Evolutionary conservation across 2,113 vertebrate species (phyloP).

Genomic region (Polyodon spathula): DNA sequence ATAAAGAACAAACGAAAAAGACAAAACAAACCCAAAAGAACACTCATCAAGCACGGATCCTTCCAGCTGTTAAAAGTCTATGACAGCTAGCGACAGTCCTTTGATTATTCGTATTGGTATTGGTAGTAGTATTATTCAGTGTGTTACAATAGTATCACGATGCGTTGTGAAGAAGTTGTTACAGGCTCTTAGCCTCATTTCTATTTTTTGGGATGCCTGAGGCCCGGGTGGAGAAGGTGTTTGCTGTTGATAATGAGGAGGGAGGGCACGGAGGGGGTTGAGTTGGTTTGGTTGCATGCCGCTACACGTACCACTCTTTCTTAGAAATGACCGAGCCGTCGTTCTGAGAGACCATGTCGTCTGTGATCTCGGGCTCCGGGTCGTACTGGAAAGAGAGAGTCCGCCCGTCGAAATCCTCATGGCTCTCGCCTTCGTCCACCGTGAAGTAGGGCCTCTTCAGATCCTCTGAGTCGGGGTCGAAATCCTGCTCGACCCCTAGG

Average conservation of each 20-base stretch:
- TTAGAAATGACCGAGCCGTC: constrained; percentile 98
- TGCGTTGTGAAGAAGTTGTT: constrained; percentile 27
- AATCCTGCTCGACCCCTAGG: constrained; percentile 64
- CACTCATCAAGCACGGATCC: constrained; percentile 41
- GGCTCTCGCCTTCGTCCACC: constrained; percentile 83
- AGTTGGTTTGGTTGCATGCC: constrained; percentile 38
- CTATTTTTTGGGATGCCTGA: constrained; percentile 31
- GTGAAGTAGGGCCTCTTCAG: constrained; percentile 96
- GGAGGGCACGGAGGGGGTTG: constrained; percentile 22
- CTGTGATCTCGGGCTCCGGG: constrained; percentile 81
- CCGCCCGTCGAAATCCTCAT: constrained; percentile 76
- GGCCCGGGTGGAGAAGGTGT: no score
- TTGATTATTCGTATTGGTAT: constrained; percentile 33
- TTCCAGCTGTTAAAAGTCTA: constrained; percentile 29
- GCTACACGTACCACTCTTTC: constrained; percentile 99
- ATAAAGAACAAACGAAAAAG: constrained; percentile 35
- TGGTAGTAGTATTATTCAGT: constrained; percentile 34
- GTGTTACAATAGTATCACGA: constrained; percentile 30
- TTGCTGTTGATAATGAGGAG: no score
- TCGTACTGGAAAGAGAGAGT: constrained; percentile 94
- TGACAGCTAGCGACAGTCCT: constrained; percentile 25
- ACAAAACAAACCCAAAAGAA: constrained; percentile 41
- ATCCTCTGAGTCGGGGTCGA: constrained; percentile 75
- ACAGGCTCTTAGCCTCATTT: constrained; percentile 35
- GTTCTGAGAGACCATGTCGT: constrained; percentile 97